These are phyloP conservation scores for Strix aluco DNA, from an alignment of 2,113 vertebrate species.

Conservation along the genomic window DNA sequence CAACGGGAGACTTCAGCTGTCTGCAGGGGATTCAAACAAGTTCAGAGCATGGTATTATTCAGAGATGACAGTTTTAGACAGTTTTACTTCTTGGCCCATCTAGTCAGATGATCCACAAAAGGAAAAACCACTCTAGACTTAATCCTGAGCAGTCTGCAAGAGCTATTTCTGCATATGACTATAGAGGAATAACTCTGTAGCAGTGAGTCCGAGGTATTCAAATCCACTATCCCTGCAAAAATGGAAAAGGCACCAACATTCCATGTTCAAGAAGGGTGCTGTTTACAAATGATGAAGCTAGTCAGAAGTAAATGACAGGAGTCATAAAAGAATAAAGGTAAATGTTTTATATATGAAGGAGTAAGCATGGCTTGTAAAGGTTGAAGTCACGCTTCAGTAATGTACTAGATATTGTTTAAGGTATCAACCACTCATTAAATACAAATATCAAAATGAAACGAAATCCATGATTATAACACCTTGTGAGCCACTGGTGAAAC, in stretches of 20 bases:
- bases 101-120: background rate
- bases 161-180: background rate
- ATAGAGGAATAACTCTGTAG: background rate
- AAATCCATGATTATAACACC: background rate
- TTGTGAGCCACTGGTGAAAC: background rate
- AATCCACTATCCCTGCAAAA: background rate
- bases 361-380: background rate
- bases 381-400: background rate
- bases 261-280: background rate
- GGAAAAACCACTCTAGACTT: background rate
- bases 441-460: background rate
- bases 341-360: background rate
- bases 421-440: background rate
- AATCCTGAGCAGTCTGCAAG: background rate
- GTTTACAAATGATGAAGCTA: background rate
- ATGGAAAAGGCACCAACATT: background rate
- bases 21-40: background rate
- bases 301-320: background rate
- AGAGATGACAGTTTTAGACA: background rate
- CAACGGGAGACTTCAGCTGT: background rate
- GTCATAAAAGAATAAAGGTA: background rate
- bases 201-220: background rate
- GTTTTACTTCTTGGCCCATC: background rate
- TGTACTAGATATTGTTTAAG: background rate
- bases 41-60: background rate